Conservation (phyloP, 2,113 vertebrate genomes). For the Pyrgilauda ruficollis region DNA sequence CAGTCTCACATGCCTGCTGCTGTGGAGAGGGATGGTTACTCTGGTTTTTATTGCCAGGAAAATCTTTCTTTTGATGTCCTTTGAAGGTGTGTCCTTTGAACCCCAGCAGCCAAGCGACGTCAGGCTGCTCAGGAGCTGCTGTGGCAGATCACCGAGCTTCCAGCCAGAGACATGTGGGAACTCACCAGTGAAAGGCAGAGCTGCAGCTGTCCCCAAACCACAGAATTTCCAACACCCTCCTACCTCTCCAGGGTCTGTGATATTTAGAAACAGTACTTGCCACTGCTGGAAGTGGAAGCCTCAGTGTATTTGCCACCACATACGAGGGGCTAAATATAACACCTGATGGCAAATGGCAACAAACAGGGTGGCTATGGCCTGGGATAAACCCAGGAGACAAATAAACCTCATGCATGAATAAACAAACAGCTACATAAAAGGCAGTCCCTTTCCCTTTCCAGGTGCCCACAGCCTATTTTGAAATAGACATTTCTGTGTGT, state of each 20-base stretch:
- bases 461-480: not conserved
- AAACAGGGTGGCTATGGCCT: not conserved
- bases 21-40: not conserved
- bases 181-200: not conserved
- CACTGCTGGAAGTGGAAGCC: not conserved
- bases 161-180: not conserved
- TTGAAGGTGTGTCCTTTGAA: not conserved
- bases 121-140: not conserved
- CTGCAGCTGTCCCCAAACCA: not conserved
- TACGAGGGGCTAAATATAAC: not conserved
- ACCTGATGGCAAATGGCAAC: not conserved
- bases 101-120: rapidly evolving
- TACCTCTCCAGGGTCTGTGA: not conserved
- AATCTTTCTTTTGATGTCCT: not conserved
- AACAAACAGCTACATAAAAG: not conserved
- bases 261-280: not conserved
- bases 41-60: not conserved
- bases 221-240: not conserved
- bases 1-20: not conserved
- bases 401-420: not conserved
- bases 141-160: not conserved
- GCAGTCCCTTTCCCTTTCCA: not conserved
- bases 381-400: not conserved
- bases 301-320: not conserved
- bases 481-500: not conserved